These are phyloP conservation scores for Cydia amplana DNA, from an alignment of 1,140 invertebrate genomes.

Conservation along the genomic window DNA sequence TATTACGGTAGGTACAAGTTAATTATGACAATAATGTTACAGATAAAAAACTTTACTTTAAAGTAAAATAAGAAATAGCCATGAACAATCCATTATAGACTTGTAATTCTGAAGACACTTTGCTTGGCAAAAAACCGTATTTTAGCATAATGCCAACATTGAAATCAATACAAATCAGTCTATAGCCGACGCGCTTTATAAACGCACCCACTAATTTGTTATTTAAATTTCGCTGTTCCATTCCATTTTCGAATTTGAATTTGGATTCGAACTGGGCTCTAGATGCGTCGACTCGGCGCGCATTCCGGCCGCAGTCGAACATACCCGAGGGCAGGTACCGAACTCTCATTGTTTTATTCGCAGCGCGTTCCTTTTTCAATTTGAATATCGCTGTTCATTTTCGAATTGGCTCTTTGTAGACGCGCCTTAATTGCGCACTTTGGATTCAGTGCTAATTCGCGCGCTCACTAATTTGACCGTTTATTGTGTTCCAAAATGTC, in stretches of 20 bases:
- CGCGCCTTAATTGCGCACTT: slow-evolving; percentile 74
- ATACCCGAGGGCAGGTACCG: slow-evolving; percentile 51
- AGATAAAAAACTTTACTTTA: not conserved
- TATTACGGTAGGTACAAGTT: no score
- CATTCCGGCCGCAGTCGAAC: slow-evolving; percentile 44
- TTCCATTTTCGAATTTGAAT: slow-evolving; percentile 69
- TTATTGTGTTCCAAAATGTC: slow-evolving; percentile 66
- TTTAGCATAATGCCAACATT: slow-evolving; percentile 49
- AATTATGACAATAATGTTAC: not conserved
- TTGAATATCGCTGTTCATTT: slow-evolving; percentile 77
- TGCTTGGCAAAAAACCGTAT: slow-evolving; percentile 33
- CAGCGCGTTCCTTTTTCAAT: slow-evolving; percentile 74
- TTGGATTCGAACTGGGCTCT: slow-evolving; percentile 50
- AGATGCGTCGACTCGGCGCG: slow-evolving; percentile 51
- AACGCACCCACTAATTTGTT: slow-evolving; percentile 72
- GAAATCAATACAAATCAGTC: slow-evolving; percentile 55
- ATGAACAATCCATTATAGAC: slow-evolving; percentile 13
- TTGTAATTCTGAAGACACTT: slow-evolving; percentile 22
- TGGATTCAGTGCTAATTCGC: slow-evolving; percentile 76
- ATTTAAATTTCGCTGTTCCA: slow-evolving; percentile 71
- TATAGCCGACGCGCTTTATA: slow-evolving; percentile 63
- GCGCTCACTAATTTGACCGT: slow-evolving; percentile 74
- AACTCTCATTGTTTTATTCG: slow-evolving; percentile 70
- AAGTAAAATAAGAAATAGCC: not conserved
- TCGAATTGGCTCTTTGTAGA: slow-evolving; percentile 74